phyloP scores from a whole-genome alignment of 1,140 invertebrate genomes.

The Coptotermes formosanus region DNA sequence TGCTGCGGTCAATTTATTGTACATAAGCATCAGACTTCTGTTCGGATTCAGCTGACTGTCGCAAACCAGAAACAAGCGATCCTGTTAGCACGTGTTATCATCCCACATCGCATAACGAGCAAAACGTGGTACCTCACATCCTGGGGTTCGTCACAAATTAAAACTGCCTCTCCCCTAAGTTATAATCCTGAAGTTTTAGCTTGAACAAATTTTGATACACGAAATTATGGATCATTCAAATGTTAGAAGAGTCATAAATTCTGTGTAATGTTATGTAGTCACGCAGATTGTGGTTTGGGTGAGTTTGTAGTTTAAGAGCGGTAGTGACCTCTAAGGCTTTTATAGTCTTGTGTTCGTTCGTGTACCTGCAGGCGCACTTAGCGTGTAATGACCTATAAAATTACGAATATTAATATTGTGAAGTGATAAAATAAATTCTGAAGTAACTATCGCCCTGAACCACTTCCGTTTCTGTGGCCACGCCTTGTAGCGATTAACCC shows the following conservation, averaged over 20 bases:
- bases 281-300: too few relatives aligned
- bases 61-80: background rate
- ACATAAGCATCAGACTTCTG: background rate
- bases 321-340: too few relatives aligned
- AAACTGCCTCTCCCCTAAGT: background rate
- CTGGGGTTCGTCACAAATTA: background rate
- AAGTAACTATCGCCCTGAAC: too few relatives aligned
- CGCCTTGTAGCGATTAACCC: too few relatives aligned
- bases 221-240: background rate
- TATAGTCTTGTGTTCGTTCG: too few relatives aligned
- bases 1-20: slow-evolving; percentile 22
- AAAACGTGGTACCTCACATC: background rate
- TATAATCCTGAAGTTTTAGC: background rate
- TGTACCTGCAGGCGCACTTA: too few relatives aligned
- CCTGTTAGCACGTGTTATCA: background rate
- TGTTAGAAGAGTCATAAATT: background rate
- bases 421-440: too few relatives aligned
- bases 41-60: background rate
- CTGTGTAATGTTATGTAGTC: too few relatives aligned
- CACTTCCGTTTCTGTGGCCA: too few relatives aligned
- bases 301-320: too few relatives aligned
- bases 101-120: background rate
- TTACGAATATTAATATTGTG: too few relatives aligned
- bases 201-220: background rate
- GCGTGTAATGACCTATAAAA: too few relatives aligned